Conservation (phyloP, 2,888 invertebrate genomes). For the Halocaridina rubra region DNA sequence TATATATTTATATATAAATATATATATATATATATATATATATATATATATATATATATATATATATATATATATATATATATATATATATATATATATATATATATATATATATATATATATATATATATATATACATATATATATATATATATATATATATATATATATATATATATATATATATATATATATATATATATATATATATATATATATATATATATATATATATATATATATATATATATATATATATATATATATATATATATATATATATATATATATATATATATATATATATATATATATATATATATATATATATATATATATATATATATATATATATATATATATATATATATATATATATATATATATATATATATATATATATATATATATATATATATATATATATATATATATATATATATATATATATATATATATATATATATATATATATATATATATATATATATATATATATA, state of each 20-base stretch:
- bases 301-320: neutral
- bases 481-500: too few species aligned
- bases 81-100: neutral
- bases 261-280: neutral
- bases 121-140: neutral
- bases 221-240: neutral
- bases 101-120: neutral
- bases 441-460: neutral
- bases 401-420: neutral
- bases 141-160: neutral
- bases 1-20: neutral
- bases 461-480: neutral
- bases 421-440: neutral
- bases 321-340: neutral
- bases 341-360: neutral
- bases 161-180: neutral
- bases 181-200: neutral
- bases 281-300: neutral
- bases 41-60: constrained; percentile 10
- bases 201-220: neutral
- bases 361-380: neutral
- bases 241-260: neutral
- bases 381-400: neutral
- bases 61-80: neutral
- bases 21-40: neutral